Conservation (phyloP, 2,888 invertebrate species). For the Zaprionus obscuricornis region DNA sequence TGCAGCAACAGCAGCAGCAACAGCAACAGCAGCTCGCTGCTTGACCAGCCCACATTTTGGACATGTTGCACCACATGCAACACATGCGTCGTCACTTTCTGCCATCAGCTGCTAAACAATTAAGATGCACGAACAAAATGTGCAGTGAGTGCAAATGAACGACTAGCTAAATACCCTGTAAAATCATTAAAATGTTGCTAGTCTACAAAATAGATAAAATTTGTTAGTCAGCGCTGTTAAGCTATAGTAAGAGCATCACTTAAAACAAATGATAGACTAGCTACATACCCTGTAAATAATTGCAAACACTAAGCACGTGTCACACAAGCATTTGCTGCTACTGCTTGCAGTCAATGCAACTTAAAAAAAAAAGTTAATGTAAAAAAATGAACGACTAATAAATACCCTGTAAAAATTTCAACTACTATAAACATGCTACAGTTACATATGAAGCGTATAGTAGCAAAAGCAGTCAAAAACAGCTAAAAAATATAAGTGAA, state of each 20-base stretch:
- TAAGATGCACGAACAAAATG: constrained; percentile 44
- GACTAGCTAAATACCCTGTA: too few relatives aligned
- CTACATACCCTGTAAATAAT: neutral
- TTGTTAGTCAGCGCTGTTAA: too few relatives aligned
- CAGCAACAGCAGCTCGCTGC: constrained; percentile 6
- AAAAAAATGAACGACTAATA: too few relatives aligned
- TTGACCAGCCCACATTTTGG: neutral
- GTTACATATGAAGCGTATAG: too few relatives aligned
- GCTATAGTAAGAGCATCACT: too few relatives aligned
- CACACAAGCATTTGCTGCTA: too few relatives aligned
- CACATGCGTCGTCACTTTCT: constrained; percentile 13
- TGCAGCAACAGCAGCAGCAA: constrained; percentile 5
- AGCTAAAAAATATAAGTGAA: neutral
- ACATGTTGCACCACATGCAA: constrained; percentile 39
- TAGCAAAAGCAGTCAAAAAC: neutral
- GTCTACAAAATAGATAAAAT: too few relatives aligned
- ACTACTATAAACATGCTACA: too few relatives aligned
- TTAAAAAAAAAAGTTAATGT: too few relatives aligned
- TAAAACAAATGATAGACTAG: neutral
- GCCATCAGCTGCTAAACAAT: constrained; percentile 64
- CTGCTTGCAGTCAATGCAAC: too few relatives aligned
- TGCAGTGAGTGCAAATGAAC: neutral
- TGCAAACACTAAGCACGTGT: too few relatives aligned
- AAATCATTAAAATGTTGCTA: too few relatives aligned
- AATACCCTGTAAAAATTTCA: constrained; percentile 26